Conservation (phyloP, 1,140 invertebrate genomes). For the Lineus longissimus region DNA sequence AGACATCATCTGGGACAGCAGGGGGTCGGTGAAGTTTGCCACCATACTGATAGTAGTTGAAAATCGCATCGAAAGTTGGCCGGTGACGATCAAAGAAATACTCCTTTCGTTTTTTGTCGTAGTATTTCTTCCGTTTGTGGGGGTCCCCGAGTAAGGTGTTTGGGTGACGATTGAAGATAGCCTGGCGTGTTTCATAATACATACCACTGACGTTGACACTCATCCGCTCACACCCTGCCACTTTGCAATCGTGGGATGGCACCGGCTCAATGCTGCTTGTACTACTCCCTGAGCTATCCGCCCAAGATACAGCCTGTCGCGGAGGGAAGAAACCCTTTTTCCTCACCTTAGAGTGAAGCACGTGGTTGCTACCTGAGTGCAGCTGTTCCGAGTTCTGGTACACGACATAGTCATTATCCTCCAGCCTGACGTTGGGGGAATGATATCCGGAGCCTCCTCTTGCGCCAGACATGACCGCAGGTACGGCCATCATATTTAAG, state of each 20-base stretch:
- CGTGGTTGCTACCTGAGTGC: not conserved
- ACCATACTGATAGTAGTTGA: conserved; percentile 51
- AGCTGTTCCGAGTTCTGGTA: not conserved
- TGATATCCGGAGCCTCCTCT: not conserved
- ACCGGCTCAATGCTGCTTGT: not conserved
- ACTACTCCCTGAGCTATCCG: no score
- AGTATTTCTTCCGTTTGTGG: conserved; percentile 44
- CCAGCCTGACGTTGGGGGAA: not conserved
- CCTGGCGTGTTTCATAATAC: conserved; percentile 95
- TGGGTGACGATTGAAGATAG: conserved; percentile 96
- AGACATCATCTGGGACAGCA: conserved; percentile 50
- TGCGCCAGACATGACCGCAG: conserved; percentile 2
- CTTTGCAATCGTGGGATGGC: conserved; percentile 31
- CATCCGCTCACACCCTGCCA: conserved; percentile 58
- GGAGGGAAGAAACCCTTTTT: no score
- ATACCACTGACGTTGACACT: conserved; percentile 98
- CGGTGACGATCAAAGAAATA: conserved; percentile 54
- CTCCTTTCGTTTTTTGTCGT: conserved; percentile 46
- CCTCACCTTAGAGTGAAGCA: not conserved
- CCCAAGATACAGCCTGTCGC: no score
- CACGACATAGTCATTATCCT: not conserved
- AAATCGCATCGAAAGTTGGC: conserved; percentile 53
- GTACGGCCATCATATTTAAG: conserved; percentile 4
- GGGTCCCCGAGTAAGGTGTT: conserved; percentile 87
- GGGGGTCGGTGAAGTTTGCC: conserved; percentile 45